Percentiles rank a stretch among this genome's conserved stretches.
Conservation (phyloP, 2,113 vertebrate genomes). For the Erythrolamprus reginae region DNA sequence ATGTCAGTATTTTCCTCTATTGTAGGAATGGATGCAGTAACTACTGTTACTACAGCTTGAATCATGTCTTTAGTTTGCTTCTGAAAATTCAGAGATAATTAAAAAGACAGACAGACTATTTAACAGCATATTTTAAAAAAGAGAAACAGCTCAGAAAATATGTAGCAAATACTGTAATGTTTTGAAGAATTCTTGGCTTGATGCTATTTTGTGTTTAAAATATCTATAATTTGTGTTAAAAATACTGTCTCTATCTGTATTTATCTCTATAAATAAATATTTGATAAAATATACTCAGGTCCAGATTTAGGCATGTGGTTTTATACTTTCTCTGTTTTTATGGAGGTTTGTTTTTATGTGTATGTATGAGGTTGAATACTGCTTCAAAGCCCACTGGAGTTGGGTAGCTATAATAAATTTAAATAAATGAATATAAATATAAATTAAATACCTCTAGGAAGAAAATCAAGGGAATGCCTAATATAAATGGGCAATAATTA, state of each 20-base stretch:
- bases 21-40: conserved; percentile 71
- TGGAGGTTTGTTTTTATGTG: neutral
- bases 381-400: neutral
- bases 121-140: neutral
- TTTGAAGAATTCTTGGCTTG: neutral
- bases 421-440: neutral
- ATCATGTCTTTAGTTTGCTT: conserved; percentile 73
- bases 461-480: neutral
- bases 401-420: neutral
- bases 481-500: neutral
- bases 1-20: conserved; percentile 77
- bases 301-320: neutral
- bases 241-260: too few relatives aligned
- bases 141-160: neutral
- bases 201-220: too few relatives aligned
- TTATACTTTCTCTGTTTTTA: neutral
- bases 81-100: conserved; percentile 57
- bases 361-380: neutral
- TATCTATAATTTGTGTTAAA: too few relatives aligned
- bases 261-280: neutral
- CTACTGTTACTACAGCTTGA: conserved; percentile 75
- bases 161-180: neutral
- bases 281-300: neutral
- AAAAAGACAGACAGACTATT: neutral
- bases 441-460: neutral